phyloP scores from a whole-genome alignment of 2,888 invertebrate species.

The Sialis lutaria region DNA sequence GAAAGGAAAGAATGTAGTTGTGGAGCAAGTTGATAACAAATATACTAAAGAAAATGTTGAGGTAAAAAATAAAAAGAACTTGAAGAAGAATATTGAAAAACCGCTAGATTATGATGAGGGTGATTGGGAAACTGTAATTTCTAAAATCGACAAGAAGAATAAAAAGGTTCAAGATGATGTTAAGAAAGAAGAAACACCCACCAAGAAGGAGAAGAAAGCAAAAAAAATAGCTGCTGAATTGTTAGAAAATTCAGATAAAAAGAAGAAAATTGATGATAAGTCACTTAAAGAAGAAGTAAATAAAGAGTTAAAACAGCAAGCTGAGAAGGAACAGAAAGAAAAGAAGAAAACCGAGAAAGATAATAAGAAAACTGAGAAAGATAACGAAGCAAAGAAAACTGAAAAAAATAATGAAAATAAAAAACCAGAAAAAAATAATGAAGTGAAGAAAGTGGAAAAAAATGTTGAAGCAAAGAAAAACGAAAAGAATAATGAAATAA shows the following conservation, averaged over 20 bases:
- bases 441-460: constrained; percentile 12
- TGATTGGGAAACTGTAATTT: constrained; percentile 54
- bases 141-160: constrained; percentile 55
- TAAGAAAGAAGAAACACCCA: constrained; percentile 30
- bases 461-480: constrained; percentile 20
- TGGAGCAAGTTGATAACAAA: constrained; percentile 21
- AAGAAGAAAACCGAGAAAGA: constrained; percentile 17
- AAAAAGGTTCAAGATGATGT: constrained; percentile 41
- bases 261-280: constrained; percentile 28
- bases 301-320: constrained; percentile 28
- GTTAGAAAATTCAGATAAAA: constrained; percentile 11
- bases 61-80: constrained; percentile 40
- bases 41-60: constrained; percentile 24
- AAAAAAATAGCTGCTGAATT: constrained; percentile 24
- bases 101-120: constrained; percentile 58
- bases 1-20: constrained; percentile 15
- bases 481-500: constrained; percentile 5
- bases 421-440: constrained; percentile 10
- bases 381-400: constrained; percentile 14
- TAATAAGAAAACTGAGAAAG: constrained; percentile 19
- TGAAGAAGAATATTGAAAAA: constrained; percentile 40
- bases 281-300: constrained; percentile 30
- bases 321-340: constrained; percentile 17
- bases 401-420: constrained; percentile 15
- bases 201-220: constrained; percentile 26